Percentiles rank a stretch among this genome's conserved stretches.
These are phyloP conservation scores for Cephus rjabovi DNA, from an alignment of 2,888 invertebrate genomes.

Conservation along the genomic window DNA sequence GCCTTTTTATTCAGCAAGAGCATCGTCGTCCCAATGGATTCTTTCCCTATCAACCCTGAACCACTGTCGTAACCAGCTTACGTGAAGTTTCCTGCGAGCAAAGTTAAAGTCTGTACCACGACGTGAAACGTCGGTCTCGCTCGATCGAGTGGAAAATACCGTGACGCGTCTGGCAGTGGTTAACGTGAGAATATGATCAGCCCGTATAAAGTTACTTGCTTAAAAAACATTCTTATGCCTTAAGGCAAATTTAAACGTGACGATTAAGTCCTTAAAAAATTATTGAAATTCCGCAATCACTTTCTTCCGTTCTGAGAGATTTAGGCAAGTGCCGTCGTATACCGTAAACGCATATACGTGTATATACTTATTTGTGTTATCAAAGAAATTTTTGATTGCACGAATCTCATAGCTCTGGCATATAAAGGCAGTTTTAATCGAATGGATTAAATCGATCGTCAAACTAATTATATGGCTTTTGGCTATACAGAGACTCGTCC, in stretches of 20 bases:
- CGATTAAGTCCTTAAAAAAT: not conserved
- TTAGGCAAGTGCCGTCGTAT: not conserved
- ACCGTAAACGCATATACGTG: not conserved
- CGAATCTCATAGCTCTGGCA: not conserved
- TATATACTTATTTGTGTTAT: slow-evolving; percentile 16
- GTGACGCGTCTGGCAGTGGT: not conserved
- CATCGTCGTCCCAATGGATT: not conserved
- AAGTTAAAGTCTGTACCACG: not conserved
- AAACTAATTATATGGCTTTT: not conserved
- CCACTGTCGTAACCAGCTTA: not conserved
- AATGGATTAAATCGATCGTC: not conserved
- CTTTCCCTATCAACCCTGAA: not conserved
- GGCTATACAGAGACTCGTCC: not conserved
- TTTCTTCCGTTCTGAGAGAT: not conserved
- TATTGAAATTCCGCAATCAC: not conserved
- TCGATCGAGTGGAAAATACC: not conserved
- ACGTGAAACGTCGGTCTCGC: not conserved
- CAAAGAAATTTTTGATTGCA: not conserved
- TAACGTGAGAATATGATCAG: not conserved
- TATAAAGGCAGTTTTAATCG: not conserved
- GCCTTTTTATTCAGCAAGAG: not conserved
- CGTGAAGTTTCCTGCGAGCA: not conserved
- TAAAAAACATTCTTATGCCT: not conserved
- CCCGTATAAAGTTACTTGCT: not conserved
- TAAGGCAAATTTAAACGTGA: not conserved